These are phyloP conservation scores for Cochlearius cochlearius DNA, from an alignment of 2,113 vertebrate genomes.

Conservation along the genomic window DNA sequence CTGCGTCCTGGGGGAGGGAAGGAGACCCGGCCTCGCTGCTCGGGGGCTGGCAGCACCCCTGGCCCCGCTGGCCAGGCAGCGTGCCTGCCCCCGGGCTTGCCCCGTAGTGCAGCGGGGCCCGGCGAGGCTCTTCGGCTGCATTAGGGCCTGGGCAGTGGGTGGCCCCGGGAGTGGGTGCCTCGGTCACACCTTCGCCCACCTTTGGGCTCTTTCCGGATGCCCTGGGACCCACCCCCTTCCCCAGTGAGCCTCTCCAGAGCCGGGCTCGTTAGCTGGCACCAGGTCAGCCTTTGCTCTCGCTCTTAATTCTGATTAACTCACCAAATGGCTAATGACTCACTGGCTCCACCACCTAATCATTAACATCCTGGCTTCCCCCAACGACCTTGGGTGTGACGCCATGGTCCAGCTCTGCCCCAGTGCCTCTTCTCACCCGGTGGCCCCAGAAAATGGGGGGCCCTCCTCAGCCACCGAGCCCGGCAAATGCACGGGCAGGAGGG, in stretches of 20 bases:
- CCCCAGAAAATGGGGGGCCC: background rate
- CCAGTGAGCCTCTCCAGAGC: background rate
- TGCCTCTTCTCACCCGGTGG: background rate
- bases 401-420: background rate
- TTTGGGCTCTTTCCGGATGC: accelerated
- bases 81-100: accelerated
- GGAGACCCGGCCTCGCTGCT: accelerated
- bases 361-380: background rate
- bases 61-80: background rate
- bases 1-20: background rate
- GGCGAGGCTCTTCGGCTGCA: background rate
- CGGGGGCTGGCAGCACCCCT: accelerated
- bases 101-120: background rate
- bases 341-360: background rate
- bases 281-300: background rate
- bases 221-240: background rate
- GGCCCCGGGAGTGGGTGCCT: accelerated
- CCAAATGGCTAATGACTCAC: background rate
- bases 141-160: background rate
- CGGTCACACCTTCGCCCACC: background rate
- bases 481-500: accelerated
- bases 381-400: background rate
- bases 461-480: accelerated
- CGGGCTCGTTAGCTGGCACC: background rate
- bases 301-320: background rate